Conservation (phyloP, 37 sponge, comb jelly and placozoan species). For the Beroe forskalii region DNA sequence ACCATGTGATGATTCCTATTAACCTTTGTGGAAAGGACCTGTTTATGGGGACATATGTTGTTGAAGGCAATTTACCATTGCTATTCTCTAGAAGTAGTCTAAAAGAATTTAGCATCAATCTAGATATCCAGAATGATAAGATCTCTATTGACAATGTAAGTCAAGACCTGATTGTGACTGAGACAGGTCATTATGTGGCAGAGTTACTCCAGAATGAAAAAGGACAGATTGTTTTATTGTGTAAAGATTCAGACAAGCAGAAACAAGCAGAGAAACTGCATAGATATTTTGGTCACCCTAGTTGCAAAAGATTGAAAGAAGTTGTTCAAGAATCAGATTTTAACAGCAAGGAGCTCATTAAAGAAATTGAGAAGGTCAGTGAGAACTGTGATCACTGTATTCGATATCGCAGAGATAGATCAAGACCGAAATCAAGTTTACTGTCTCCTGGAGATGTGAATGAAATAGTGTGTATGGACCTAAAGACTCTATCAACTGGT, state of each 20-base stretch:
- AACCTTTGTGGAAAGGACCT: not conserved
- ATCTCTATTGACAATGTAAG: not conserved
- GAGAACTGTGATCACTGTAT: not conserved
- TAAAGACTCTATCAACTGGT: not conserved
- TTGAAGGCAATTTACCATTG: not conserved
- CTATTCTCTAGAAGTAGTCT: not conserved
- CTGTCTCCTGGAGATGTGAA: not conserved
- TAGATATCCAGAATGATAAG: not conserved
- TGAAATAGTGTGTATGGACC: not conserved
- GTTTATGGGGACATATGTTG: not conserved
- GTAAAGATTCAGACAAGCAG: not conserved
- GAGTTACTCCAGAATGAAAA: not conserved
- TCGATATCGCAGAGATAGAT: not conserved
- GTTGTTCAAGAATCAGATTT: not conserved
- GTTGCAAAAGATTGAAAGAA: not conserved
- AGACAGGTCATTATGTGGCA: not conserved
- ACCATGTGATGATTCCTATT: not conserved
- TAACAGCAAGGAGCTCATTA: not conserved
- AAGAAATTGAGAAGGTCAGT: not conserved
- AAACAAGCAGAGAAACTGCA: not conserved
- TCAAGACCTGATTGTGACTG: not conserved
- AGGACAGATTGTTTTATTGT: not conserved
- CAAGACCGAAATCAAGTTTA: not conserved
- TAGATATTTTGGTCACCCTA: slow-evolving; percentile 21
- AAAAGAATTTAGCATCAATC: not conserved